These are phyloP conservation scores for Caerostris extrusa DNA, from an alignment of 1,140 invertebrate genomes.

Conservation along the genomic window DNA sequence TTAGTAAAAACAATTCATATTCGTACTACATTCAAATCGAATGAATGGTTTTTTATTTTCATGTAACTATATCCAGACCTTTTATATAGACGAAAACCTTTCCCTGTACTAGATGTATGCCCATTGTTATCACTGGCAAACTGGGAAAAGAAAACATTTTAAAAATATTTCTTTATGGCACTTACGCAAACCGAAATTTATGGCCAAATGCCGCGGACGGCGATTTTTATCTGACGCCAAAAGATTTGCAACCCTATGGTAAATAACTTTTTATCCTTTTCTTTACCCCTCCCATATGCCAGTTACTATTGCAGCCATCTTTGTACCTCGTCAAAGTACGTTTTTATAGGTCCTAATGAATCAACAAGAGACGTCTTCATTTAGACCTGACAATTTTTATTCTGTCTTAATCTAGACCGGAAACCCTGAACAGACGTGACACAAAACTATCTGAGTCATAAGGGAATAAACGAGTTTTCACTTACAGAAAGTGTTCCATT, in stretches of 20 bases:
- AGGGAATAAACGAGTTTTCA: conserved; percentile 39
- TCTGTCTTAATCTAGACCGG: conserved; percentile 39
- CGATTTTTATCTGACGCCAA: conserved; percentile 46
- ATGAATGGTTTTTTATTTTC: background rate
- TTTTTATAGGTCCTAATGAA: conserved; percentile 60
- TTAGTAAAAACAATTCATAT: background rate
- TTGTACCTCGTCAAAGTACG: conserved; percentile 48
- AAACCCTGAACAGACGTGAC: conserved; percentile 36
- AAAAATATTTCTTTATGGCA: background rate
- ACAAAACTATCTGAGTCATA: conserved; percentile 36
- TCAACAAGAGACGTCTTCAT: conserved; percentile 39
- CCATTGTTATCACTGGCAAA: conserved; percentile 13
- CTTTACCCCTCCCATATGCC: conserved; percentile 15
- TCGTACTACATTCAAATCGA: background rate
- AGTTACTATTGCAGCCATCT: conserved; percentile 26
- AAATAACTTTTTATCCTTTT: conserved; percentile 24
- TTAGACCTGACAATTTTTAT: conserved; percentile 41
- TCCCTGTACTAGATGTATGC: background rate
- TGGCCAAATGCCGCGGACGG: conserved; percentile 9
- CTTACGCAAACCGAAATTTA: background rate
- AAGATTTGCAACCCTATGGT: conserved; percentile 46
- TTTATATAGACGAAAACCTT: background rate
- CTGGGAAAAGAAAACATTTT: background rate
- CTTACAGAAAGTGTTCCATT: background rate
- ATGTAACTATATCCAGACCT: background rate